Conservation (phyloP, 2,888 invertebrate genomes). For the Saturnia pavonia region DNA sequence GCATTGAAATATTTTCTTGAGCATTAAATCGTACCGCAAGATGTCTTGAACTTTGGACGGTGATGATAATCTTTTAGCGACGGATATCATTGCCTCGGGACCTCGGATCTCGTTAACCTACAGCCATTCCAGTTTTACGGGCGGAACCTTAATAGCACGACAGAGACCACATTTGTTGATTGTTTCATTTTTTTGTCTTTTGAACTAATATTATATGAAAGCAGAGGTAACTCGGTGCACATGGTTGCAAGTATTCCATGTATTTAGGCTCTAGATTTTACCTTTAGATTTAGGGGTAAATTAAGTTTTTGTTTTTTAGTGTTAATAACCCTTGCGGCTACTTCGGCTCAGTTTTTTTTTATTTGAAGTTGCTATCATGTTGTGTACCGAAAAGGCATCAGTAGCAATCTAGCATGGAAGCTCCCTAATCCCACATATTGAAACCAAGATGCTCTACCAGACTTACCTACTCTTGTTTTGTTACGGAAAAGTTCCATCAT, state of each 20-base stretch:
- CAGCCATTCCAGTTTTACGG: constrained; percentile 12
- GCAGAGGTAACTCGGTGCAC: not conserved
- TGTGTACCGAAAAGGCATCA: too few relatives aligned
- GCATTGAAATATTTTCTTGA: too few relatives aligned
- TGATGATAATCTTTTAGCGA: constrained; percentile 14
- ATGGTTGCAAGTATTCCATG: not conserved
- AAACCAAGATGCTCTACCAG: too few relatives aligned
- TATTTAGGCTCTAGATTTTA: not conserved
- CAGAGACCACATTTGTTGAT: constrained; percentile 13
- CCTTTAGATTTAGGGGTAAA: too few relatives aligned
- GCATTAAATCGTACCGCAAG: not conserved
- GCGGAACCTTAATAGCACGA: not conserved
- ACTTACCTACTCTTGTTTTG: too few relatives aligned
- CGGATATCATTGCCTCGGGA: constrained; percentile 18
- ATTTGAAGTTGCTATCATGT: too few relatives aligned
- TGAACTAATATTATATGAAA: not conserved
- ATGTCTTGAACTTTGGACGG: constrained; percentile 1
- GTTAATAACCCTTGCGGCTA: too few relatives aligned
- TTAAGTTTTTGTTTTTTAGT: too few relatives aligned
- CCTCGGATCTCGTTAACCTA: constrained; percentile 12
- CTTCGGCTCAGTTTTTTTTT: too few relatives aligned
- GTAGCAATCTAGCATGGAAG: too few relatives aligned
- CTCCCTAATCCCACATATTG: too few relatives aligned
- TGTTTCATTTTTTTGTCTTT: constrained; percentile 2
- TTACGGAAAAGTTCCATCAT: too few relatives aligned